Conservation (phyloP, 1,140 invertebrate species). For the Caenorhabditis inopinata region DNA sequence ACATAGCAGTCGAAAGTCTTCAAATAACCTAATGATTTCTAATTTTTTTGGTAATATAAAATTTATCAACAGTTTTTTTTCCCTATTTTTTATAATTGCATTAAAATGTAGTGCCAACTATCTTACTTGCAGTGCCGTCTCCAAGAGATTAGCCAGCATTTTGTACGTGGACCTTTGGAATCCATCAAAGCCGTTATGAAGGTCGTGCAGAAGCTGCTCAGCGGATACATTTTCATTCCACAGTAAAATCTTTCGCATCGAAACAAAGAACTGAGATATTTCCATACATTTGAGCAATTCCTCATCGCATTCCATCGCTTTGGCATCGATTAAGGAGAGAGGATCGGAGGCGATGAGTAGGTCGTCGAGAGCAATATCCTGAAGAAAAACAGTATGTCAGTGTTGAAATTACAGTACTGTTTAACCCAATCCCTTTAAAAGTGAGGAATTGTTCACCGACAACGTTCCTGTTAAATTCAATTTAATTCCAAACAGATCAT, state of each 20-base stretch:
- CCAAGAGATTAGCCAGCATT: not conserved
- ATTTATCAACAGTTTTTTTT: no score
- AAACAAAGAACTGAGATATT: not conserved
- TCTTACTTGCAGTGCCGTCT: not conserved
- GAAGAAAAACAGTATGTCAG: not conserved
- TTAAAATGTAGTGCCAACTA: no score
- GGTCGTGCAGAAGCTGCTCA: not conserved
- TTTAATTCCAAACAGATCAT: no score
- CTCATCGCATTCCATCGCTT: not conserved
- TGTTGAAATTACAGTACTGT: no score
- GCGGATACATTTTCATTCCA: not conserved
- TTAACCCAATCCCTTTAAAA: no score
- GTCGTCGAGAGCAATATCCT: conserved; percentile 3
- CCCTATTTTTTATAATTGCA: no score
- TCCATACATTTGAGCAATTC: conserved; percentile 1
- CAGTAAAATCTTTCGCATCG: not conserved
- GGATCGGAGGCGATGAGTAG: not conserved
- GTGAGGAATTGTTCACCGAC: no score
- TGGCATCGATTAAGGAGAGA: not conserved
- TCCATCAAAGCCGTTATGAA: not conserved
- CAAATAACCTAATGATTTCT: no score
- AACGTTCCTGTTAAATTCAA: no score
- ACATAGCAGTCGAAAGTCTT: no score
- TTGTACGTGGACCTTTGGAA: not conserved
- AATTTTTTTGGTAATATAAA: no score